Base-by-base conservation (phyloP, 1,140 invertebrate genomes). In the Drosophila chauvacae region DNA sequence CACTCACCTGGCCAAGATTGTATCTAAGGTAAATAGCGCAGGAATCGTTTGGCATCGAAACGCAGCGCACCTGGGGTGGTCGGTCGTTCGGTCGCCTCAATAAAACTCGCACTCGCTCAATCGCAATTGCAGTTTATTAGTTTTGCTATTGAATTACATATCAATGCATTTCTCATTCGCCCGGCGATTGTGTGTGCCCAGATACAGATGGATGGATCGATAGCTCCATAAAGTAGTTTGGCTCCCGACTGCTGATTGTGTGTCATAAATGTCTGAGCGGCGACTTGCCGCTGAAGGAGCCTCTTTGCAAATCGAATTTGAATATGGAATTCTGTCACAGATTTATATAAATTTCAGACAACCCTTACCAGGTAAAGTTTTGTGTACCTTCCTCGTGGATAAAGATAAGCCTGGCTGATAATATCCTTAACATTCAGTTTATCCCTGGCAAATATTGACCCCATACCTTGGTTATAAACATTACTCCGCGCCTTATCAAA, bases 71-170 rank as follows among this genome's bases (percentile, higher is more conserved):
- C 70, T 72, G 82, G 70, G 70, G 65, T 72, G 76, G 77, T 76
- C 76, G 76, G 68, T 72, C 64, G 50, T 30, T 57, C 26, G 51
- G 42, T 57, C 7, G 20, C 33, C 61, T n/a, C 39, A 50, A 62
- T 55, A 74, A 55, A 74, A 77, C 48, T 37, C 41, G 44, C 26
- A 68, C 20, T 51, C 64, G 42, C 56, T 45, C 58, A 59, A 11
- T 59, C 18, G 55, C 60, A 77, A 69, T 88, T 70, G 80, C 77
- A 78, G 64, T 88, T 80, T 88, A 88, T 88, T 88, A 88, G 84
- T 88, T 88, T 90, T 90, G 77, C 85, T 80, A 88, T 88, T 88
- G 77, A 88, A 84, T 88, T 88, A 74, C 85, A 84, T 80, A 65
- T 79, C 76, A 72, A 72, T 72, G 63, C 74, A 57, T 44, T 77